These are phyloP conservation scores for Eciton burchellii DNA, from an alignment of 1,140 invertebrate genomes.

Conservation along the genomic window DNA sequence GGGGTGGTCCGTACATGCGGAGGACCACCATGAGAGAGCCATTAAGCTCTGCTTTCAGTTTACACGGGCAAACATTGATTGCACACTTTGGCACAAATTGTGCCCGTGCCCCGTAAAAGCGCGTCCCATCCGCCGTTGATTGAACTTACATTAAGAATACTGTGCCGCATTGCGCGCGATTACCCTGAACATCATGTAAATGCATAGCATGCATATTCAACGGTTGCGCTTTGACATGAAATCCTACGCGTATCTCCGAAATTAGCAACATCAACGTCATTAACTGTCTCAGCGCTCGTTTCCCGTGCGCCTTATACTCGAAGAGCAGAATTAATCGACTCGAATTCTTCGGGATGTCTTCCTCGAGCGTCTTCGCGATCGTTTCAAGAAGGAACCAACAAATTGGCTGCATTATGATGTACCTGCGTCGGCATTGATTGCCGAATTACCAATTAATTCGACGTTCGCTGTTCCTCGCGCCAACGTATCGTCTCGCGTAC, in stretches of 20 bases:
- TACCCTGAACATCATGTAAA: conserved; percentile 57
- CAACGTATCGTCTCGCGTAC: too few species aligned
- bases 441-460: too few species aligned
- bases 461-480: too few species aligned
- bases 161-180: conserved; percentile 32
- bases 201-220: conserved; percentile 45
- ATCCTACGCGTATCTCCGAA: neutral
- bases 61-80: neutral
- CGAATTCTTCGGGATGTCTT: neutral
- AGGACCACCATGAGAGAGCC: too few species aligned
- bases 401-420: too few species aligned
- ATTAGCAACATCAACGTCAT: conserved; percentile 23
- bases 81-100: conserved; percentile 3
- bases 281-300: conserved; percentile 8
- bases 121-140: conserved; percentile 19
- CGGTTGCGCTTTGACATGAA: conserved; percentile 19
- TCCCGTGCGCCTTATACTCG: neutral
- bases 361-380: neutral
- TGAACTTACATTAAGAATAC: conserved; percentile 41
- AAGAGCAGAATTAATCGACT: neutral
- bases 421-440: too few species aligned
- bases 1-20: too few species aligned
- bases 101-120: neutral
- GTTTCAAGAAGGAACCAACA: neutral
- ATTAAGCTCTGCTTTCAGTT: neutral